Percentiles rank a stretch among this genome's conserved stretches.
These are phyloP conservation scores for Sitodiplosis mosellana DNA, from an alignment of 1,140 invertebrate species.

Conservation along the genomic window DNA sequence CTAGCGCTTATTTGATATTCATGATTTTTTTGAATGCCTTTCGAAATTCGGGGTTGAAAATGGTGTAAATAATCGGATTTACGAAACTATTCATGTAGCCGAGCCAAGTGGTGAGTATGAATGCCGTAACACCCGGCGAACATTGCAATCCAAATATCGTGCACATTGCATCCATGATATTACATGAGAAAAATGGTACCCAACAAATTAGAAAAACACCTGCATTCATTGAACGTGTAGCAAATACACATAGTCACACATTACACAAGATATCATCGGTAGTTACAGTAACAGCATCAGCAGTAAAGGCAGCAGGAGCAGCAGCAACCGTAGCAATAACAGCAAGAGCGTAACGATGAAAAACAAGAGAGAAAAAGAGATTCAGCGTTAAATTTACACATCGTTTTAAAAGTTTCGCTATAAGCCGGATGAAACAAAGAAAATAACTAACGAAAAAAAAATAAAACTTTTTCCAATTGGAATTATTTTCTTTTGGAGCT, in stretches of 20 bases:
- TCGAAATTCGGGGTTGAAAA: slow-evolving; percentile 98
- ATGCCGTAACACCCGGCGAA: slow-evolving; percentile 70
- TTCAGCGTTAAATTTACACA: too few relatives aligned
- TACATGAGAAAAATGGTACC: slow-evolving; percentile 97
- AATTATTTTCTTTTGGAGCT: too few relatives aligned
- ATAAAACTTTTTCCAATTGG: too few relatives aligned
- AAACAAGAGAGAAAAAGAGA: too few relatives aligned
- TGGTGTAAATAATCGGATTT: slow-evolving; percentile 97
- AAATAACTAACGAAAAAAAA: too few relatives aligned
- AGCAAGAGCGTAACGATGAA: too few relatives aligned
- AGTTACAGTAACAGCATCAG: neutral
- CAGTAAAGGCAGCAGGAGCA: neutral
- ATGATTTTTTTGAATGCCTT: slow-evolving; percentile 97
- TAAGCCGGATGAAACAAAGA: too few relatives aligned
- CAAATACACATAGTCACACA: neutral
- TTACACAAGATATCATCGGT: neutral
- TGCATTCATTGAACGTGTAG: slow-evolving; percentile 11
- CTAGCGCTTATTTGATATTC: slow-evolving; percentile 4
- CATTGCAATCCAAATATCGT: slow-evolving; percentile 65
- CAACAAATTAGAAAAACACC: slow-evolving; percentile 93
- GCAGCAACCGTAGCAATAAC: too few relatives aligned
- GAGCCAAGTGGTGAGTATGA: slow-evolving; percentile 93
- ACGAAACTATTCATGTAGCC: slow-evolving; percentile 98
- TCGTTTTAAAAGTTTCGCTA: too few relatives aligned
- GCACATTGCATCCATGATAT: slow-evolving; percentile 90